Evolutionary conservation across 2,888 invertebrate species (phyloP), one percentile per base, ranked within the genome.

Genomic region (Chrysotoxum bicinctum): DNA sequence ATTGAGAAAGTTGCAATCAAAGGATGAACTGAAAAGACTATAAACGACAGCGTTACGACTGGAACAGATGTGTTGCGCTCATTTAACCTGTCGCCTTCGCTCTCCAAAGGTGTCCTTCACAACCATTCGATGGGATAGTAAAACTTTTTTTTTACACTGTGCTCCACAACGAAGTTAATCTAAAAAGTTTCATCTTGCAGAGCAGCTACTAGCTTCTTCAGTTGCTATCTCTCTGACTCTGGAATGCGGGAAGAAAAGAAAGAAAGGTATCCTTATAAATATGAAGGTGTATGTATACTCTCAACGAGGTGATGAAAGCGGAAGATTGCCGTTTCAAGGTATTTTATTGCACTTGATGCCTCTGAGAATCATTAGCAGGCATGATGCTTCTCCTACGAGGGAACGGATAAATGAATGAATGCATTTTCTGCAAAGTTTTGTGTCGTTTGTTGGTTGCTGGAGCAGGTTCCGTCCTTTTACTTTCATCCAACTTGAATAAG

Each of bases 61-160:
- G 73, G 77, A 86, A 78, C 86, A 86, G 86, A 82, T 86, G 86
- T 86, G 82, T 82, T 80, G 73, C 73, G 77, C 86, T 86, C 82
- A 86, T 86, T 86, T 86, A 82, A 74, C 73, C 77, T 86, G 74
- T 82, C 86, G 73, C 81, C 86, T 86, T 77, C 37, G 75, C 43
- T 37, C 69, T 76, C 19, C 26, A 35, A 60, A 68, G 68, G 75
- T 75, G 81, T 81, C 76, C 68, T 85, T 81, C 66, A 66, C 60
- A 80, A 52, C 26, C 7, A 30, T 9, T 62, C 62, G 62, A 62
- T 43, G 62, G 62, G 26, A 23, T 16, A 75, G 69, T 35, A 48
- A 35, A 64, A 70, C 56, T 70, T 62, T 45, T 19, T 64, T 32
- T 62, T 12, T 19, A 48, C 35, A 50, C 21, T n/a, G 14, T 66